Evolutionary conservation across 1,140 invertebrate species (phyloP), one percentile per base, ranked within the genome.

Genomic region (Drosophila serrata): DNA sequence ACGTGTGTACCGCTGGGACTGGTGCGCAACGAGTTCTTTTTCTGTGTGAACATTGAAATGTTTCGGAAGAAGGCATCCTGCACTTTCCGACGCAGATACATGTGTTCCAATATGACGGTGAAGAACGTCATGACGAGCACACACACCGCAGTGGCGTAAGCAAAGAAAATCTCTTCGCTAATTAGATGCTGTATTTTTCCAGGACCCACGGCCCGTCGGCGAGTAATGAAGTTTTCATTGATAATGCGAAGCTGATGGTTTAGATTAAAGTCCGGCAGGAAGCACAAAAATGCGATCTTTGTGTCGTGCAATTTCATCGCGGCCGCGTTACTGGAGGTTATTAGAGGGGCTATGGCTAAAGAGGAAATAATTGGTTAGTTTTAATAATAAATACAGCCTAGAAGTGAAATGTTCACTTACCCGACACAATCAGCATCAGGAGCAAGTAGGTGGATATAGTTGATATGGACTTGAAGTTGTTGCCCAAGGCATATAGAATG

Each of bases 231-330:
- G 27, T 90, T 81, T 45, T 92, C 91, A 46, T 92, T 92, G n/a
- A 92, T 90, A 6, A 90, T 55, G 19, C 86, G 81, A 12, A 92
- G 42, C 53, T 92, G 92, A 45, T 93, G 92, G 42, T 92, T 92
- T 17, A 93, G 64, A 75, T 91, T 90, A 8, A 92, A 93, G 56
- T 93, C 92, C 15, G 92, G 92, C 5, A 93, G 42, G 17, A 92
- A 73, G 27, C 75, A 51, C 8, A 93, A 60, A 15, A 92, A 80
- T 6, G 51, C 55, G 4, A 93, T 93, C 56, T 79, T 73, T 0
- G 78, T 85, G 22, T 77, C 68, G 39, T 91, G 84, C 29, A 77
- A 55, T 27, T 82, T 82, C 79, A 93, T 93, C 7, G 88, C 75
- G 48, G 75, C 58, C 12, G 77, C 22, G 46, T 74, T 85, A 35